Evolutionary conservation across 2,113 vertebrate genomes (phyloP), one percentile per base, ranked within the genome.

Genomic region (Macrotis lagotis): DNA sequence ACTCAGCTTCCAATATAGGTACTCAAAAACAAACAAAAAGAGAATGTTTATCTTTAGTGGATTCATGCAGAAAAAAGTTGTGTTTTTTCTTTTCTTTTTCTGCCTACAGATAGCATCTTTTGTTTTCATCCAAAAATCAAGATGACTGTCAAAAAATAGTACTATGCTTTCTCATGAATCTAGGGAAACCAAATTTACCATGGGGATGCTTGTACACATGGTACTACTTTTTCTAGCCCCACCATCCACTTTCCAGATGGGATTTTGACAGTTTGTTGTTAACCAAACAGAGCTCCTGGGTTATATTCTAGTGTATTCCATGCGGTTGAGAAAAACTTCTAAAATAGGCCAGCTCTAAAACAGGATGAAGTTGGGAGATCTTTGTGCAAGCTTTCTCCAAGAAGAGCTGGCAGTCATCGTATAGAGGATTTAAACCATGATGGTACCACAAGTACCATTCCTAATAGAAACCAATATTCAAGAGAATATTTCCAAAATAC

Each of bases 71-170:
- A 90, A 90, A 89, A 49, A 49, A 89, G 28, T 50, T 28, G 25
- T 90, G 44, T 89, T 19, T 48, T 37, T 48, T 28, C 8, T 3
- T 55, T 12, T 83, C 24, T 83, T 44, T 44, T 44, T 83, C 26
- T n/a, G 6, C 19, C 66, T 44, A 7, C 10, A 90, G 89, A 90
- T 90, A 48, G 28, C 89, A 49, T 90, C 89, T 90, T 90, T 50
- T 90, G 48, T 90, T 90, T 90, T 28, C 48, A 90, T 28, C 49
- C 48, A 90, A 49, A 90, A 90, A 49, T 90, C 89, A 90, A 90
- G 48, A 90, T 90, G 89, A 90, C 47, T 90, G 48, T 90, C 89
- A 90, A 90, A 49, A 90, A 89, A 90, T 48, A 90, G 48, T 90
- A 44, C 66, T 83, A 28, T 49, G 89, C 48, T 90, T 89, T 25